Evolutionary conservation across 2,888 invertebrate species (phyloP).

Genomic region (Vanessa cardui): DNA sequence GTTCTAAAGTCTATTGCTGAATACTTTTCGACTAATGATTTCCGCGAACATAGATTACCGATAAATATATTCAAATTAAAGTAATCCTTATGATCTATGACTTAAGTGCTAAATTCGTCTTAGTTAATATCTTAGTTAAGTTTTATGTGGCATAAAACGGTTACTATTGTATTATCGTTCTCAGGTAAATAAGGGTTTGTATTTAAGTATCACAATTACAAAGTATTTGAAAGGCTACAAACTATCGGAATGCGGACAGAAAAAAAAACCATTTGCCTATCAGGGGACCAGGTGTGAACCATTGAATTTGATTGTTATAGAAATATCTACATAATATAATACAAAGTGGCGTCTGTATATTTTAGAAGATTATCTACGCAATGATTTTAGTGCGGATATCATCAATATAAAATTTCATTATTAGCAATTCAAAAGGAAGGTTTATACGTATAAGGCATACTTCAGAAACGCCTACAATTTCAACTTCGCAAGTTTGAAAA

Average conservation of each 20-base stretch:
- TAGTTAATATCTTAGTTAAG: neutral
- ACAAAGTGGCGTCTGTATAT: too few relatives aligned
- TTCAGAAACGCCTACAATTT: too few relatives aligned
- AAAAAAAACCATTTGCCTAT: too few relatives aligned
- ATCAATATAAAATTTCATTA: too few relatives aligned
- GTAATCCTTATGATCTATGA: neutral
- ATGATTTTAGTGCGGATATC: too few relatives aligned
- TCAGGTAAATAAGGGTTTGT: slow-evolving; percentile 7
- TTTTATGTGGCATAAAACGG: slow-evolving; percentile 2
- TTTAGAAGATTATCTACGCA: too few relatives aligned
- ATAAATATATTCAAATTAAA: neutral
- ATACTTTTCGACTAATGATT: slow-evolving; percentile 27
- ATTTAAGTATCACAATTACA: neutral
- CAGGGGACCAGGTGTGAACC: too few relatives aligned
- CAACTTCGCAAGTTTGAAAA: too few relatives aligned
- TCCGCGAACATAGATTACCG: slow-evolving; percentile 22
- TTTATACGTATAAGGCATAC: too few relatives aligned
- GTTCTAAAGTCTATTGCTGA: slow-evolving; percentile 10
- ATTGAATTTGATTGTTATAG: too few relatives aligned
- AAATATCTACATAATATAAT: too few relatives aligned
- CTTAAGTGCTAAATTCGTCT: slow-evolving; percentile 2
- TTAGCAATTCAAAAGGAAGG: too few relatives aligned
- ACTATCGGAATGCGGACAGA: slow-evolving; percentile 2
- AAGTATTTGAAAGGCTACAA: slow-evolving; percentile 2
- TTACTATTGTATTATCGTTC: slow-evolving; percentile 1